Evolutionary conservation across 2,113 vertebrate species (phyloP).

Genomic region (Ovis canadensis): DNA sequence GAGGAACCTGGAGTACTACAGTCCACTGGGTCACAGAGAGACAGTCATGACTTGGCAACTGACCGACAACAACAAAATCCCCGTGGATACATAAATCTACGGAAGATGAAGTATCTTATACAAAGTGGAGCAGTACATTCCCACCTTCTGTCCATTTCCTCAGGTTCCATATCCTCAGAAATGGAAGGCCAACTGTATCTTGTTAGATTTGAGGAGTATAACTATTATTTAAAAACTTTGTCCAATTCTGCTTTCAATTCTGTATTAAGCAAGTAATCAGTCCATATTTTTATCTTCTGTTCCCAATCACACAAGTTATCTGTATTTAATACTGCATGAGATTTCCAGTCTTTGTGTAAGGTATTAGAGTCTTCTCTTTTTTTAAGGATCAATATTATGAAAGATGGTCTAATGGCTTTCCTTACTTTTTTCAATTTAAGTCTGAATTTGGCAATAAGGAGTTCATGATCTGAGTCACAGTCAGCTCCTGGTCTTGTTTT

Average conservation of each 20-base stretch:
- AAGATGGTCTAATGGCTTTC: background rate
- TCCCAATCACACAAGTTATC: background rate
- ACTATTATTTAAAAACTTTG: background rate
- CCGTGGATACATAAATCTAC: background rate
- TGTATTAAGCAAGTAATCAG: background rate
- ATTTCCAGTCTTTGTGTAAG: background rate
- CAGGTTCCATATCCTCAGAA: background rate
- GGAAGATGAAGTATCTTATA: background rate
- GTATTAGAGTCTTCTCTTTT: background rate
- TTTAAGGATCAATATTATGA: background rate
- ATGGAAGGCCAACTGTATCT: background rate
- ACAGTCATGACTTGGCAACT: background rate
- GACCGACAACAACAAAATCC: background rate
- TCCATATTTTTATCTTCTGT: background rate
- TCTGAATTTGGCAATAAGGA: background rate
- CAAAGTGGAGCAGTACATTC: background rate
- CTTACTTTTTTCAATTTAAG: background rate
- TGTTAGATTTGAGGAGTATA: background rate
- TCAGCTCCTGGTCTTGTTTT: background rate
- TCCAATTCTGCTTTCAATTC: background rate
- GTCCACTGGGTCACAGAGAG: background rate
- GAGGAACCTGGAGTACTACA: fast-evolving
- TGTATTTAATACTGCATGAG: background rate
- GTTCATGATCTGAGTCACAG: background rate
- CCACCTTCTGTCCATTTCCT: background rate